Conservation (phyloP, 1,140 invertebrate genomes). For the Bombus sylvicola region DNA sequence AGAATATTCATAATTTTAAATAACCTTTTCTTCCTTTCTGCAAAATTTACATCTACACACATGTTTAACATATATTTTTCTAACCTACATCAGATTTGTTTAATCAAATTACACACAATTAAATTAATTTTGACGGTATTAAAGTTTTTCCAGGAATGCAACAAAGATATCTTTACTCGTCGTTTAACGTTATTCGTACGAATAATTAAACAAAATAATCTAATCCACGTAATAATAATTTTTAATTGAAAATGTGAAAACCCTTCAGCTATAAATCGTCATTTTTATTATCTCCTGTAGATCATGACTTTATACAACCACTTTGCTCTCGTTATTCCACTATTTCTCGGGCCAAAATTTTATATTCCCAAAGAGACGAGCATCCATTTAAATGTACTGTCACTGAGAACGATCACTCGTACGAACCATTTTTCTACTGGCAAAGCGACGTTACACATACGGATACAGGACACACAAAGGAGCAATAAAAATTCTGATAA, state of each 20-base stretch:
- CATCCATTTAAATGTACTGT: neutral
- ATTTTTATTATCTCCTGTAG: neutral
- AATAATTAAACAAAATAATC: neutral
- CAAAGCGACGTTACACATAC: neutral
- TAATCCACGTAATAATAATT: neutral
- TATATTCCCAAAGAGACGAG: neutral
- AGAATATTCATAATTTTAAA: no score
- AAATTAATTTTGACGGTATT: no score
- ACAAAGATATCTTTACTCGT: neutral
- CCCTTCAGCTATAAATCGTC: neutral
- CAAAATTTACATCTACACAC: no score
- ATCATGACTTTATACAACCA: neutral
- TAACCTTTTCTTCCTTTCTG: no score
- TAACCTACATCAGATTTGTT: no score
- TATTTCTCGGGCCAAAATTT: neutral
- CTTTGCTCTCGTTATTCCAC: neutral
- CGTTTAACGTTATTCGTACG: neutral
- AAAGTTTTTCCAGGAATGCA: no score
- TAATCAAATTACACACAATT: no score
- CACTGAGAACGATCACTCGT: conserved; percentile 4
- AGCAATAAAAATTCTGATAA: neutral
- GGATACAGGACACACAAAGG: neutral
- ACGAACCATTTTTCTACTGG: neutral
- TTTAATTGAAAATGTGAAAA: neutral
- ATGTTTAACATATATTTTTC: no score